Evolutionary conservation across 1,140 invertebrate species (phyloP), one percentile per base, ranked within the genome.

Genomic region (Euwallacea similis): DNA sequence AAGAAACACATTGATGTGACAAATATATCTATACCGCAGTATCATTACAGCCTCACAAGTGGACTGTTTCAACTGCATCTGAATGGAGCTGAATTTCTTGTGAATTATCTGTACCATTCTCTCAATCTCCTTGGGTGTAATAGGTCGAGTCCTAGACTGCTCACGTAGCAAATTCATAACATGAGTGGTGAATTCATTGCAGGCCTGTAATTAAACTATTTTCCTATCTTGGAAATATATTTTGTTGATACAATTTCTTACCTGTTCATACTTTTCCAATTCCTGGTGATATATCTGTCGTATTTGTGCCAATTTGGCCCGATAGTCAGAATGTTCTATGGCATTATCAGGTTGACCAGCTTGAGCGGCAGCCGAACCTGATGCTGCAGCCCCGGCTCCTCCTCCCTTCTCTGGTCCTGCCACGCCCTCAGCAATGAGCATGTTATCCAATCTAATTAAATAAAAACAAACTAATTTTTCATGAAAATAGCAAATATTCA

Each of bases 11-110:
- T 33, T 1, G 4, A 33, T 33, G 21, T 21, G n/a, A 56, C n/a
- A 56, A 7, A 11, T 21, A 41, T 47, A 33, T 33, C 1, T 33
- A 33, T 62, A 72, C 80, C 97, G 88, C 41, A 99, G 87, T 72
- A 99, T 99, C 98, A 99, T 99, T 62, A 99, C 98, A n/a, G 98
- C 98, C 83, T 99, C 98, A 82, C 98, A 99, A 11, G 98, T 99
- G 72, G 95, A 98, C 85, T 99, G 98, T 84, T 99, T 99, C 75
- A 99, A 85, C 84, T 99, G 98, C 92, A 99, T 98, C 85, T 99
- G 98, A 80, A 99, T 99, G 72, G 96, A 97, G 75, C 95, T 97
- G 87, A 99, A 99, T 83, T 99, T 99, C 87, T 98, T 98, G 82
- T 98, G 95, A 75, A 99, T 99, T 77, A 99, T 99, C 84, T 96